A percentile compares a stretch with the other conserved stretches of the same genome.
These are phyloP conservation scores for Acanthochromis polyacanthus DNA, from an alignment of 2,113 vertebrate species.

Conservation along the genomic window DNA sequence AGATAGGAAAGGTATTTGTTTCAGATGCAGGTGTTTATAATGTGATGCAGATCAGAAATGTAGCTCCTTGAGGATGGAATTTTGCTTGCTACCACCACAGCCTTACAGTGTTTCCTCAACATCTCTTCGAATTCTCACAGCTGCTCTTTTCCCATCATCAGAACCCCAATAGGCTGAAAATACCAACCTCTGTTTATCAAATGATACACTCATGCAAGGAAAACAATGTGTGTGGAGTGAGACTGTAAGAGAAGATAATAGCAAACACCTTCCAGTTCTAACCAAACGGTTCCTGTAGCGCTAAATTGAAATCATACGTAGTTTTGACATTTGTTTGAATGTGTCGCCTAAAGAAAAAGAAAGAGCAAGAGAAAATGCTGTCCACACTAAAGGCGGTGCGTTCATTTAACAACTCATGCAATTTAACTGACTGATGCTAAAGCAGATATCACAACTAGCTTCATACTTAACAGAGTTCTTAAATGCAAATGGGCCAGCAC, in stretches of 20 bases:
- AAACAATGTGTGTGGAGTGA: slow-evolving; percentile 7
- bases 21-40: slow-evolving; percentile 16
- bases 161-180: slow-evolving; percentile 4
- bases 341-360: not conserved
- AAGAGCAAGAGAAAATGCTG: not conserved
- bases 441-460: not conserved
- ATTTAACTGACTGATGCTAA: not conserved
- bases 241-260: not conserved
- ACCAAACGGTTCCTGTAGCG: not conserved
- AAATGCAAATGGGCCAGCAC: too few relatives aligned
- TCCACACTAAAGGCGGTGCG: too few relatives aligned
- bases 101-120: slow-evolving; percentile 4
- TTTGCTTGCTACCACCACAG: not conserved
- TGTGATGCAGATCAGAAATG: slow-evolving; percentile 36
- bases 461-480: too few relatives aligned
- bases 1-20: slow-evolving; percentile 9
- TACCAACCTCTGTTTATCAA: slow-evolving; percentile 31
- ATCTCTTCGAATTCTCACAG: not conserved
- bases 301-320: not conserved
- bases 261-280: not conserved
- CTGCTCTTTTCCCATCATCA: not conserved
- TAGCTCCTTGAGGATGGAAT: slow-evolving; percentile 6
- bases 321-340: not conserved
- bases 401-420: not conserved
- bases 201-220: slow-evolving; percentile 15